Evolutionary conservation across 2,888 invertebrate species (phyloP).

Genomic region (Aspidiotus rigidus): DNA sequence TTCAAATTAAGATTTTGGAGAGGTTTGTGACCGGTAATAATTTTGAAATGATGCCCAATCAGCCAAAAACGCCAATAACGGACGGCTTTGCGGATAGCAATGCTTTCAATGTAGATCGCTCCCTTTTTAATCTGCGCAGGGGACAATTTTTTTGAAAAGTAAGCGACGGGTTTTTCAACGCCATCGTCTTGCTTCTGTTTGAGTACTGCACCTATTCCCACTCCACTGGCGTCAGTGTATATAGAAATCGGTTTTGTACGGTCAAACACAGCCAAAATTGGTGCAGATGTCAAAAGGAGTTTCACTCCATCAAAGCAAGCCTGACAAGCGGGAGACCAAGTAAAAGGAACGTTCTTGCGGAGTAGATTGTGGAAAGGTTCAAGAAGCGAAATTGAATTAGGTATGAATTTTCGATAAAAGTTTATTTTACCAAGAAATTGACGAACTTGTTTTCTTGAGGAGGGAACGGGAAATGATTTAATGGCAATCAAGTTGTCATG

Average conservation of each 20-base stretch:
- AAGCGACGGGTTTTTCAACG: slow-evolving; percentile 37
- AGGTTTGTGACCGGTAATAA: slow-evolving; percentile 35
- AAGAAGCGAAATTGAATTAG: slow-evolving; percentile 12
- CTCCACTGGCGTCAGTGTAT: slow-evolving; percentile 37
- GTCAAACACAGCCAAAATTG: slow-evolving; percentile 36
- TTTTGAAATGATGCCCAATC: slow-evolving; percentile 24
- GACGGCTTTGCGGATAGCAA: slow-evolving; percentile 34
- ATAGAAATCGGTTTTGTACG: slow-evolving; percentile 36
- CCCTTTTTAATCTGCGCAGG: slow-evolving; percentile 36
- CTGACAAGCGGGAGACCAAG: slow-evolving; percentile 36
- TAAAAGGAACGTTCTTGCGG: slow-evolving; percentile 35
- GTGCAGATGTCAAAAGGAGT: slow-evolving; percentile 32
- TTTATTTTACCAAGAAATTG: slow-evolving; percentile 33
- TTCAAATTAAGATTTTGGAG: slow-evolving; percentile 36
- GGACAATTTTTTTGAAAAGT: slow-evolving; percentile 38
- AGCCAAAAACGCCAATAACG: slow-evolving; percentile 35
- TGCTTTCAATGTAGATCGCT: slow-evolving; percentile 31
- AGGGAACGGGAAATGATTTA: background rate
- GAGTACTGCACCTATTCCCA: slow-evolving; percentile 38
- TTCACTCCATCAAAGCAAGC: slow-evolving; percentile 31
- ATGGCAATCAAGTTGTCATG: background rate
- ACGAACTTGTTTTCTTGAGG: background rate
- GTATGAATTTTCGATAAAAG: slow-evolving; percentile 33
- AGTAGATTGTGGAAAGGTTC: slow-evolving; percentile 30
- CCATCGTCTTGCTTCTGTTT: slow-evolving; percentile 38